phyloP scores from a whole-genome alignment of 2,888 invertebrate species.

The Cataglyphis albicans region DNA sequence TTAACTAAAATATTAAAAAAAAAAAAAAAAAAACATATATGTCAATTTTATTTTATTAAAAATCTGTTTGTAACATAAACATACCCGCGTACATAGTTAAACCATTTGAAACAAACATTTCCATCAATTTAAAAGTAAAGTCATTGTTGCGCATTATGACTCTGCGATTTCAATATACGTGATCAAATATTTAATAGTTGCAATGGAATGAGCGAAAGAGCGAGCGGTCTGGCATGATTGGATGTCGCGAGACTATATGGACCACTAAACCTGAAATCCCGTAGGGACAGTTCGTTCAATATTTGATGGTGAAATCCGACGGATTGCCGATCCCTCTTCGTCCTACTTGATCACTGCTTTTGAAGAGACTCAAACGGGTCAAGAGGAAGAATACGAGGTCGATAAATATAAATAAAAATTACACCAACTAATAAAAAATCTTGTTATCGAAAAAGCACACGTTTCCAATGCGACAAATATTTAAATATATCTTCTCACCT shows the following conservation, averaged over 20 bases:
- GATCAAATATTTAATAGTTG: constrained; percentile 12
- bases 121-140: constrained; percentile 34
- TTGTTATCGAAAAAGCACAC: not conserved
- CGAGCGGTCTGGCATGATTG: constrained; percentile 31
- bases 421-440: not conserved
- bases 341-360: constrained; percentile 32
- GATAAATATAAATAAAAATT: constrained; percentile 5
- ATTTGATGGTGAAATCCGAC: constrained; percentile 56
- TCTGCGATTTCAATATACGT: not conserved
- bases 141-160: constrained; percentile 17
- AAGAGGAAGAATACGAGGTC: not conserved
- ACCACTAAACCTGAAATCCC: constrained; percentile 39
- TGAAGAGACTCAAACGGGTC: constrained; percentile 12
- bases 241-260: constrained; percentile 38
- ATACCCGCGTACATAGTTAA: not conserved
- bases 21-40: not conserved
- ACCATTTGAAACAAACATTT: not conserved
- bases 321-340: constrained; percentile 27
- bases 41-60: not conserved
- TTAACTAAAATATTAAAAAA: not conserved
- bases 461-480: not conserved
- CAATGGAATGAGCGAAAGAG: constrained; percentile 5
- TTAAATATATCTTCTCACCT: not conserved
- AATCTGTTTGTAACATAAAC: not conserved
- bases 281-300: constrained; percentile 44